Base-by-base conservation (phyloP, 1,140 invertebrate genomes). In the Akabosia matsudoensis region DNA sequence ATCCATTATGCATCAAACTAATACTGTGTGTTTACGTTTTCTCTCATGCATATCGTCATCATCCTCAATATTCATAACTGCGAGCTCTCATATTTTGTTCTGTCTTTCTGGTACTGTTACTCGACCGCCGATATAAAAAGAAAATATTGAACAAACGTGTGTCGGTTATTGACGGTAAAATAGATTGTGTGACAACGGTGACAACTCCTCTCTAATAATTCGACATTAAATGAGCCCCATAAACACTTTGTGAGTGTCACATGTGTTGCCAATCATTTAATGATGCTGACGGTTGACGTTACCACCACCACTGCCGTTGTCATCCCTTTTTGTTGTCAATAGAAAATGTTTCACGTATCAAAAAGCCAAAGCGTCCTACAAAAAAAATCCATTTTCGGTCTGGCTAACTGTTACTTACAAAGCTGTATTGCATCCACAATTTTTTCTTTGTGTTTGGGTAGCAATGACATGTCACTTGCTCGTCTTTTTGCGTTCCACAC, bases 311-410 rank as follows among this genome's bases (percentile, higher is more conserved):
- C 37, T n/a, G n/a, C n/a, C n/a, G n/a, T n/a, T n/a, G 24, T 22
- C 24, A 61, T 7, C 54, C 4, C 54, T n/a, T n/a, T 24, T 61
- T 61, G 7, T 61, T 22, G 54, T 16, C 18, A 45, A 45, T n/a
- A n/a, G n/a, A n/a, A n/a, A n/a, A n/a, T n/a, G n/a, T n/a, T n/a
- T n/a, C n/a, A n/a, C n/a, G n/a, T n/a, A n/a, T n/a, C n/a, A n/a
- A n/a, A n/a, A n/a, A n/a, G n/a, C n/a, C n/a, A n/a, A 10, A 45
- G 7, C 7, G 7, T 10, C 37, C 13, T 24, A 61, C 24, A 4
- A 13, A 16, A 61, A 61, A n/a, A 67, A 67, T 67, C 61, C 61
- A 67, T 31, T 67, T 67, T 67, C 31, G 61, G 61, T 67, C 61
- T 61, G 14, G 4, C 26, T 31, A 67, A 67, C 61, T 28, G 61